Percentiles rank a stretch among this genome's conserved stretches.
phyloP scores from a whole-genome alignment of 2,797 vertebrate genomes.

The Taeniopygia guttata region DNA sequence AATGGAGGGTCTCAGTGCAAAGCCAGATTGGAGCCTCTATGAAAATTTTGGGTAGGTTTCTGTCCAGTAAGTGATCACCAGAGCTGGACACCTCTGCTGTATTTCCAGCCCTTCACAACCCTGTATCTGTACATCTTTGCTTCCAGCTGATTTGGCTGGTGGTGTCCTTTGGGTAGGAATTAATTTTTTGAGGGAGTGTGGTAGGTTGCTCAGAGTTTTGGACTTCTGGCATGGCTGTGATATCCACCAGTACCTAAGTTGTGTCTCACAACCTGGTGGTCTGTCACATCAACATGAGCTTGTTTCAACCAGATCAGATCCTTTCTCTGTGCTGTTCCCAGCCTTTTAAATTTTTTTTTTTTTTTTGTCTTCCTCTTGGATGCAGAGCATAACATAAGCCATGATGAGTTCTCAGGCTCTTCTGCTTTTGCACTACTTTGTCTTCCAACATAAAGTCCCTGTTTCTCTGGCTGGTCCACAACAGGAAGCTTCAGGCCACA shows the following conservation, averaged over 20 bases:
- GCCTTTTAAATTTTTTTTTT: background rate
- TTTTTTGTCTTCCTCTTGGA: background rate
- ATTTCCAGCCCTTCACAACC: background rate
- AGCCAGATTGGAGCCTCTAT: background rate
- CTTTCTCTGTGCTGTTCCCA: background rate
- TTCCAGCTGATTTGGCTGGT: background rate
- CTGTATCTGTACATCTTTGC: background rate
- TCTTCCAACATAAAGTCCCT: background rate
- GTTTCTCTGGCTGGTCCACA: background rate
- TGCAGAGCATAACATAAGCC: background rate
- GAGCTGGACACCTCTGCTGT: background rate
- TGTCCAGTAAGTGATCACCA: background rate
- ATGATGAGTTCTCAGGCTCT: background rate
- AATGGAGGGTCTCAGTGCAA: background rate
- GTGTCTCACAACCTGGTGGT: background rate
- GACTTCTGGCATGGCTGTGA: background rate
- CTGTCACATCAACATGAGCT: rapidly evolving
- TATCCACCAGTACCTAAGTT: background rate
- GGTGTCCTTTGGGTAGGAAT: background rate
- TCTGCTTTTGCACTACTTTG: background rate
- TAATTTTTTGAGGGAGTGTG: background rate
- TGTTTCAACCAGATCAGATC: background rate
- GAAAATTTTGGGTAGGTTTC: background rate
- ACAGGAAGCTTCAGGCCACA: background rate
- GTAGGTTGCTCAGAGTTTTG: background rate